phyloP scores from a whole-genome alignment of 2,113 vertebrate species.

The Poicephalus meyeri region DNA sequence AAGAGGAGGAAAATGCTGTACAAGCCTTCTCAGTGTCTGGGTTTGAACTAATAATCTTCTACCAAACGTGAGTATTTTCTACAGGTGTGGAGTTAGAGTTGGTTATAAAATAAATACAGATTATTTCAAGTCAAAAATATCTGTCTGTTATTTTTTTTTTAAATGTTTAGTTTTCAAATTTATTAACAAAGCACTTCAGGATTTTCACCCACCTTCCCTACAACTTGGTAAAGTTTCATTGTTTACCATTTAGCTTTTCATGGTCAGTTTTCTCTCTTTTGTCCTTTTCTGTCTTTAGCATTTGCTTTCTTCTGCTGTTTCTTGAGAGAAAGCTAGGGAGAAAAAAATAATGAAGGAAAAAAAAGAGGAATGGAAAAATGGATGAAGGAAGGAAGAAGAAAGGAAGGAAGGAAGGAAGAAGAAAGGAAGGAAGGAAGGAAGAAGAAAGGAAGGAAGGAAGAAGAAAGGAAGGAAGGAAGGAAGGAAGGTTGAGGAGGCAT shows the following conservation, averaged over 20 bases:
- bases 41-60: background rate
- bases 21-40: background rate
- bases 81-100: background rate
- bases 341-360: background rate
- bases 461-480: too few relatives aligned
- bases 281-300: background rate
- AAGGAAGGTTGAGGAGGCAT: background rate
- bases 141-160: background rate
- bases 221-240: background rate
- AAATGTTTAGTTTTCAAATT: background rate
- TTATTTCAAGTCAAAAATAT: background rate
- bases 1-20: background rate
- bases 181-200: background rate
- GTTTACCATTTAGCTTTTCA: background rate
- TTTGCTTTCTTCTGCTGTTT: background rate
- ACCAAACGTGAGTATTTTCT: background rate
- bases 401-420: too few relatives aligned
- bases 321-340: background rate
- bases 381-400: background rate
- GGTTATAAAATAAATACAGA: background rate
- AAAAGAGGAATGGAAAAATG: background rate
- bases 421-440: background rate
- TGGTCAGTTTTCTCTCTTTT: background rate
- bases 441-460: background rate
- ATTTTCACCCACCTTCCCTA: background rate